phyloP scores from a whole-genome alignment of 2,797 vertebrate species.

The Platalea minor region DNA sequence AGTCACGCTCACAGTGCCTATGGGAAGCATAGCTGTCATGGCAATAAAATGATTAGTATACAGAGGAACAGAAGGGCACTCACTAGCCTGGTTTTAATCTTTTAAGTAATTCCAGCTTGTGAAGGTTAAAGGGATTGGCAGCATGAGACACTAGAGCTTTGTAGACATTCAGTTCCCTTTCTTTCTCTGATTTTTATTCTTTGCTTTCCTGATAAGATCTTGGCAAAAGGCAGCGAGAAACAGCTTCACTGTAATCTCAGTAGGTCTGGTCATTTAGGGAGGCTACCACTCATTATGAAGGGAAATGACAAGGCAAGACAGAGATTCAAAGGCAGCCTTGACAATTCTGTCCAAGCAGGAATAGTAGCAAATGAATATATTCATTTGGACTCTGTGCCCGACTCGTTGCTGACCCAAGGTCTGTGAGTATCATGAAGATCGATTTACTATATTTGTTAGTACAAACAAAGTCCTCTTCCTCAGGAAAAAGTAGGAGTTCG shows the following conservation, averaged over 20 bases:
- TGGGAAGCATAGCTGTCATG: not conserved
- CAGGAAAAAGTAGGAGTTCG: not conserved
- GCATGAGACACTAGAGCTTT: not conserved
- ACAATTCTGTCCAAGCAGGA: not conserved
- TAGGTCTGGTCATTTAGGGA: not conserved
- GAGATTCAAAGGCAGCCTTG: not conserved
- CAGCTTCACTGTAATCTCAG: not conserved
- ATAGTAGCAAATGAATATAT: not conserved
- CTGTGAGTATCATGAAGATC: not conserved
- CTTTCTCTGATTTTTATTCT: not conserved
- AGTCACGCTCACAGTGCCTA: not conserved
- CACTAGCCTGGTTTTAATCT: not conserved
- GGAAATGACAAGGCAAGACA: not conserved
- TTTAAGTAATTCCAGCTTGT: conserved; percentile 7
- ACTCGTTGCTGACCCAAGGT: not conserved
- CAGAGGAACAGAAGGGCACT: conserved; percentile 17
- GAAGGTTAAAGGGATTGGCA: conserved; percentile 13
- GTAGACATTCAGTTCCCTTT: not conserved
- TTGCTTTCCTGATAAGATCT: not conserved
- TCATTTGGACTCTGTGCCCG: not conserved
- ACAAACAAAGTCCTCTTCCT: not conserved
- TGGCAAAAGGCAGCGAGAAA: not conserved
- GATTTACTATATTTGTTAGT: not conserved
- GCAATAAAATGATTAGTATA: conserved; percentile 5
- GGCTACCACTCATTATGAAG: not conserved